phyloP scores from a whole-genome alignment of 2,888 invertebrate genomes.

The Epiblema foenella region DNA sequence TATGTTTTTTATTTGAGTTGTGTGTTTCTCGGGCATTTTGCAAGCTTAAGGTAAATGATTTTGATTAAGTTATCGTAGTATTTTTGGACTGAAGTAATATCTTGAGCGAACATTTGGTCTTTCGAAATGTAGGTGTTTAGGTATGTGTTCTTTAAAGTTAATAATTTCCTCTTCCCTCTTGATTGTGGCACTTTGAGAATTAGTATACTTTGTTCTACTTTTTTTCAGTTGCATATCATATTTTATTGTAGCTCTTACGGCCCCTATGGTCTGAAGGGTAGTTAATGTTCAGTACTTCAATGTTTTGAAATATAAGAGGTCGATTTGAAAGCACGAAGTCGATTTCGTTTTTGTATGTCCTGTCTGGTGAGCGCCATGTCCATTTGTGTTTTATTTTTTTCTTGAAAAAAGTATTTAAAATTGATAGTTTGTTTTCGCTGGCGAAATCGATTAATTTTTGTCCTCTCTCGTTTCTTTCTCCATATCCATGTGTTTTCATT shows the following conservation, averaged over 20 bases:
- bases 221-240: not conserved
- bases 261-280: slow-evolving; percentile 4
- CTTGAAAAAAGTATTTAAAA: not conserved
- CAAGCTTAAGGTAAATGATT: not conserved
- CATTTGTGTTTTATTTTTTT: not conserved
- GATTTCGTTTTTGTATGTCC: not conserved
- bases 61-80: not conserved
- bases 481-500: not conserved
- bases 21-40: not conserved
- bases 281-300: not conserved
- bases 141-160: not conserved
- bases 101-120: not conserved
- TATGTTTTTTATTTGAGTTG: not conserved
- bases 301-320: not conserved
- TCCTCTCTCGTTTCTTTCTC: slow-evolving; percentile 9
- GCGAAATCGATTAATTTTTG: not conserved
- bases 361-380: not conserved
- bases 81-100: not conserved
- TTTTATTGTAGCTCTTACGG: not conserved
- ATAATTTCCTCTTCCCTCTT: not conserved
- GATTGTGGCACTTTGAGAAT: no score
- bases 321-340: not conserved
- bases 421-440: not conserved
- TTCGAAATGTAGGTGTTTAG: not conserved
- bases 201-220: not conserved